Percentiles rank a stretch among this genome's conserved stretches.
Conservation (phyloP, 2,113 vertebrate genomes). For the Gallinago undulata region DNA sequence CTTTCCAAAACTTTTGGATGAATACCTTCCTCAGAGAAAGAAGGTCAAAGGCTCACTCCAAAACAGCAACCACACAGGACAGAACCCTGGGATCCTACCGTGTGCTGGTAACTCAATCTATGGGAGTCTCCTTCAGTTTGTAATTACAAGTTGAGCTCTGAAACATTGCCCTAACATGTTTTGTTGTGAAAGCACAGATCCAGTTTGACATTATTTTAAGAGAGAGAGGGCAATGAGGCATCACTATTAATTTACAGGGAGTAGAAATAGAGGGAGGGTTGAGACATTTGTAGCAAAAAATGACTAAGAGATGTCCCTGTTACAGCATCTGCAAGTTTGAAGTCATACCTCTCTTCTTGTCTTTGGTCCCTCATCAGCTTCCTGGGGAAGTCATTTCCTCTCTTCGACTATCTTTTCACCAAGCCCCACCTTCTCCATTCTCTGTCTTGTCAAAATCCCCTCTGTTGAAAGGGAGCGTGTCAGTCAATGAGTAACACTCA, state of each 20-base stretch:
- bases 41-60: background rate
- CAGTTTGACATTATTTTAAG: conserved; percentile 43
- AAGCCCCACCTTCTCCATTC: background rate
- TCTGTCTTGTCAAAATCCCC: background rate
- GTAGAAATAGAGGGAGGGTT: background rate
- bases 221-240: background rate
- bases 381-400: background rate
- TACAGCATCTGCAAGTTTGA: background rate
- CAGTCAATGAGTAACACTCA: background rate
- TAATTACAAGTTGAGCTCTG: conserved; percentile 57
- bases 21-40: background rate
- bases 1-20: background rate
- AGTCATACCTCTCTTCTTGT: background rate
- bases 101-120: conserved; percentile 39
- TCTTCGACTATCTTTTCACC: background rate
- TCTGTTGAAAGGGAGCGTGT: background rate
- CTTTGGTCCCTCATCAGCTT: background rate
- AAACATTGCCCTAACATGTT: conserved; percentile 56
- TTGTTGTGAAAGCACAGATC: conserved; percentile 52
- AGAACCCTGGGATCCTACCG: conserved; percentile 4
- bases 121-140: conserved; percentile 61
- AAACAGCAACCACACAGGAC: background rate
- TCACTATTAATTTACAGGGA: background rate
- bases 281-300: background rate
- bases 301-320: background rate